phyloP scores from a whole-genome alignment of 1,140 invertebrate genomes.

The Cecropterus lyciades region DNA sequence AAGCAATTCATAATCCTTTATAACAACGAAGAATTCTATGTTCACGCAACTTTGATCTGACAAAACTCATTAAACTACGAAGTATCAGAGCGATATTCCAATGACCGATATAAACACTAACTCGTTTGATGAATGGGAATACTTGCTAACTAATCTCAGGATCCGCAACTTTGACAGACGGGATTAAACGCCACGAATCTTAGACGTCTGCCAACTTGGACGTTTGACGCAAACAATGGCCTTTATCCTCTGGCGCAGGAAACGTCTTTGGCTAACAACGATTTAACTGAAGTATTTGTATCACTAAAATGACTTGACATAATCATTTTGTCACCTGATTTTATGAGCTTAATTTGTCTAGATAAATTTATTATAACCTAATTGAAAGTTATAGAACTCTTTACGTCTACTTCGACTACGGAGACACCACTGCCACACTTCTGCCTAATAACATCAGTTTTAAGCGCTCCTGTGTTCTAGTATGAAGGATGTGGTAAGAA shows the following conservation, averaged over 20 bases:
- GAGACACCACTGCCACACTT: too few species aligned
- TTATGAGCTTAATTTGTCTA: too few species aligned
- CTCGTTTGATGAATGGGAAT: slow-evolving; percentile 52
- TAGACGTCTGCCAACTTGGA: slow-evolving; percentile 48
- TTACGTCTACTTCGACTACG: too few species aligned
- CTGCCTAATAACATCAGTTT: too few species aligned
- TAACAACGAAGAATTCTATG: neutral
- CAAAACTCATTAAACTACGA: slow-evolving; percentile 20
- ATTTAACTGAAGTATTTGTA: slow-evolving; percentile 9
- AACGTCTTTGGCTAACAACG: slow-evolving; percentile 4
- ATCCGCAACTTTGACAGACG: slow-evolving; percentile 54
- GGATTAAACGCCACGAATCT: slow-evolving; percentile 52
- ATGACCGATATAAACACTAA: slow-evolving; percentile 13
- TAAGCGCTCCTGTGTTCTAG: too few species aligned
- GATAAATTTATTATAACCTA: too few species aligned
- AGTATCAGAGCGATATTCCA: slow-evolving; percentile 5
- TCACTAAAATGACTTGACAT: slow-evolving; percentile 1
- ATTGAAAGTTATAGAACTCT: too few species aligned
- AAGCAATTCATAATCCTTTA: too few species aligned
- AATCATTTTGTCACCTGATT: too few species aligned
- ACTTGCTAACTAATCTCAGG: slow-evolving; percentile 56
- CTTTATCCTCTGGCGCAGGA: slow-evolving; percentile 22
- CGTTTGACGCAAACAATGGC: slow-evolving; percentile 42
- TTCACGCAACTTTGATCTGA: neutral
- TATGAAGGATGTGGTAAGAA: too few species aligned